Conservation (phyloP, 2,888 invertebrate species). For the Mamestra brassicae region DNA sequence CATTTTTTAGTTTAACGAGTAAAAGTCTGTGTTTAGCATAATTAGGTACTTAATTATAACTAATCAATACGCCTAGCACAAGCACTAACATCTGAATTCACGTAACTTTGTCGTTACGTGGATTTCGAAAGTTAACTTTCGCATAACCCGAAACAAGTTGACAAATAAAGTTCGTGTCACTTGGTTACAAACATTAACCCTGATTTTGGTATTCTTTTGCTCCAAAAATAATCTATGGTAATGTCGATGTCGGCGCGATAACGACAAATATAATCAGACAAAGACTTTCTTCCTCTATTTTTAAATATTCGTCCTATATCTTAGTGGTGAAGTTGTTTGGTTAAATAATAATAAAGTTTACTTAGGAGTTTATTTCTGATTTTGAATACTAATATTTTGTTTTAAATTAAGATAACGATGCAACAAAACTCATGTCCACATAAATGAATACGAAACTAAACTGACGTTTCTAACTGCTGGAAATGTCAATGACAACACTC, state of each 20-base stretch:
- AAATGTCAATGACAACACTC: slow-evolving; percentile 44
- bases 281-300: background rate
- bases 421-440: background rate
- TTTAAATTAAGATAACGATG: slow-evolving; percentile 9
- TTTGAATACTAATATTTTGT: background rate
- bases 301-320: background rate
- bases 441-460: background rate
- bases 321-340: background rate
- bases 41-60: slow-evolving; percentile 1
- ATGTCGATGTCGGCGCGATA: background rate
- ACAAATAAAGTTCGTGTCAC: slow-evolving; percentile 13
- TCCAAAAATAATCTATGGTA: background rate
- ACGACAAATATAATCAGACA: background rate
- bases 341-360: background rate
- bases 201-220: slow-evolving; percentile 11
- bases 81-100: slow-evolving; percentile 23
- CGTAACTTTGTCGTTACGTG: slow-evolving; percentile 19
- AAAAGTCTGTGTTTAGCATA: slow-evolving; percentile 14
- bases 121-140: slow-evolving; percentile 24
- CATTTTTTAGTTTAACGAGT: slow-evolving; percentile 23
- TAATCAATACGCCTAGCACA: background rate
- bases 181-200: slow-evolving; percentile 1
- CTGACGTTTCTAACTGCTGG: too few relatives aligned
- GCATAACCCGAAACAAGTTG: background rate
- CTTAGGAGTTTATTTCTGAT: background rate